Conservation (phyloP, 2,888 invertebrate genomes). For the Peribatodes rhomboidaria region DNA sequence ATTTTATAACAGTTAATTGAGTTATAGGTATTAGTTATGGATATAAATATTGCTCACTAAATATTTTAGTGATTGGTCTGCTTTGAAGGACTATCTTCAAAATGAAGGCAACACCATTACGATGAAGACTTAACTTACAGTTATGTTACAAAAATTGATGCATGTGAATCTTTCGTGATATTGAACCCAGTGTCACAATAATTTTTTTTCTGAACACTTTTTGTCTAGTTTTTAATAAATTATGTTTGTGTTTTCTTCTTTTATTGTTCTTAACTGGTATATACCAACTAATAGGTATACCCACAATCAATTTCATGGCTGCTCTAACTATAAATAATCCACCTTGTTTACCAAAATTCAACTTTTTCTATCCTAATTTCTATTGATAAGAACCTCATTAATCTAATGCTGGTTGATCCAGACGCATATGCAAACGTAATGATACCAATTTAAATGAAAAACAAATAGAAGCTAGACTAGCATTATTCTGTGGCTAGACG, state of each 20-base stretch:
- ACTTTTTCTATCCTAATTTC: neutral
- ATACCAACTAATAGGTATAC: too few species aligned
- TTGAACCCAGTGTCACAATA: constrained; percentile 23
- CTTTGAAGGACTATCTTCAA: neutral
- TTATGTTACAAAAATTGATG: constrained; percentile 43
- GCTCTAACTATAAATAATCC: too few species aligned
- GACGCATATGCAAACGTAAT: constrained; percentile 63
- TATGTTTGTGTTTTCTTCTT: too few species aligned
- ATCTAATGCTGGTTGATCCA: constrained; percentile 55
- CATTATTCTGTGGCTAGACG: neutral
- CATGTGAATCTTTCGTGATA: constrained; percentile 42
- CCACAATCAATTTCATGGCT: too few species aligned
- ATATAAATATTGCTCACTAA: too few species aligned
- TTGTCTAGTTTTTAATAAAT: too few species aligned
- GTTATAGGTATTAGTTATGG: too few species aligned
- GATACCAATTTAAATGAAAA: constrained; percentile 68
- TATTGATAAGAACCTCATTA: constrained; percentile 40
- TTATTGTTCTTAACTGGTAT: too few species aligned
- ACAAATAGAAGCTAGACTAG: constrained; percentile 60
- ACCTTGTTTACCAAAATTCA: too few species aligned
- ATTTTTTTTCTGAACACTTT: neutral
- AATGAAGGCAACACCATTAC: constrained; percentile 24
- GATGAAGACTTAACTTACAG: constrained; percentile 50
- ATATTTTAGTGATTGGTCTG: neutral
- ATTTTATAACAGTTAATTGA: too few species aligned